These are phyloP conservation scores for Callocephalon fimbriatum DNA, from an alignment of 2,113 vertebrate species.

Conservation along the genomic window DNA sequence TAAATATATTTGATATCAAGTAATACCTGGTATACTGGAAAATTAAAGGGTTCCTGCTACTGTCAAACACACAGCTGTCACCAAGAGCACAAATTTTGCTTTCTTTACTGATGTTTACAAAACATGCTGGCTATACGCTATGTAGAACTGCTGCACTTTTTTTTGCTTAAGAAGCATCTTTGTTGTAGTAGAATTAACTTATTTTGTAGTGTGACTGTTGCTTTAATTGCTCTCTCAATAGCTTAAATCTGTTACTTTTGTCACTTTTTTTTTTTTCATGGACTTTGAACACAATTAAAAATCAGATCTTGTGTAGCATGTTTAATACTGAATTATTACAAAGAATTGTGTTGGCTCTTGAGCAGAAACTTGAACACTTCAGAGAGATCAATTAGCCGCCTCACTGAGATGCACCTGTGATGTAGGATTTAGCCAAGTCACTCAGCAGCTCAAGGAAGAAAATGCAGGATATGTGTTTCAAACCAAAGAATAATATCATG, in stretches of 20 bases:
- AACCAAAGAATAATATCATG: background rate
- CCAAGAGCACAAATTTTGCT: background rate
- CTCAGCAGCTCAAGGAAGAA: background rate
- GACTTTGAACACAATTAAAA: background rate
- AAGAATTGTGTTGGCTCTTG: background rate
- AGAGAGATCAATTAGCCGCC: background rate
- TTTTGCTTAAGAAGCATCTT: background rate
- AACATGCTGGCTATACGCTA: background rate
- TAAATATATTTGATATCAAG: background rate
- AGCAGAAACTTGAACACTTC: background rate
- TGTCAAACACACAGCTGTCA: background rate
- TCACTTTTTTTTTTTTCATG: background rate
- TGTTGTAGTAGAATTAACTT: background rate
- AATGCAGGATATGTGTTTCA: background rate
- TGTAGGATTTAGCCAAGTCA: background rate
- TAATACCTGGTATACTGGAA: background rate
- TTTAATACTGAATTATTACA: background rate
- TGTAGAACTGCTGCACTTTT: background rate
- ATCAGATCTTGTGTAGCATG: background rate
- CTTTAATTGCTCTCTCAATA: background rate
- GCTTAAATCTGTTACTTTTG: background rate
- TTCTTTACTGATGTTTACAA: background rate
- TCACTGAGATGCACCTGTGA: background rate
- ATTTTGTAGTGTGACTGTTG: background rate
- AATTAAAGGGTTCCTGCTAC: background rate